Conservation (phyloP, 2,888 invertebrate species). For the Agonum fuliginosum region DNA sequence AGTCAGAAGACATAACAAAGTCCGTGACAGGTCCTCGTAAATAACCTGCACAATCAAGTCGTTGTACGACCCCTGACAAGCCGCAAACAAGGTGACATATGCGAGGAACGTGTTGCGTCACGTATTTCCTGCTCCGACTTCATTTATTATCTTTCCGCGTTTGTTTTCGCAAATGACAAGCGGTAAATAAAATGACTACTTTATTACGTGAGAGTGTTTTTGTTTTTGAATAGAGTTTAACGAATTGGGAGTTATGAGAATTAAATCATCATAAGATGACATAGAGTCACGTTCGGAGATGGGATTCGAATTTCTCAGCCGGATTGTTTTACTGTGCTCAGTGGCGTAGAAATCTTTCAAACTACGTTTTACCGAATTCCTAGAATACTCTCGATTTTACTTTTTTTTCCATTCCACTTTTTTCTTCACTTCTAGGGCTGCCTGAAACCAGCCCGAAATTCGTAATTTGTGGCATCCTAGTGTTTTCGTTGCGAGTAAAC, state of each 20-base stretch:
- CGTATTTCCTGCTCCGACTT: not conserved
- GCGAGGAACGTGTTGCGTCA: constrained; percentile 27
- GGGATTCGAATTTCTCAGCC: not conserved
- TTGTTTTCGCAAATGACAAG: constrained; percentile 33
- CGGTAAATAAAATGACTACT: constrained; percentile 22
- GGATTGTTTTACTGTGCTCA: too few relatives aligned
- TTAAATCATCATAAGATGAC: not conserved
- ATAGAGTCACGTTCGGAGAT: not conserved
- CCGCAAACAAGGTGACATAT: constrained; percentile 38
- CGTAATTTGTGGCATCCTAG: too few relatives aligned
- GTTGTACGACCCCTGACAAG: constrained; percentile 6
- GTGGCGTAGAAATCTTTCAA: too few relatives aligned
- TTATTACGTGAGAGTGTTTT: constrained; percentile 29
- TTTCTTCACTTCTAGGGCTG: too few relatives aligned
- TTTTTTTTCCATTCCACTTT: too few relatives aligned
- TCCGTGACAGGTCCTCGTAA: constrained; percentile 14
- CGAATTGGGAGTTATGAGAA: not conserved
- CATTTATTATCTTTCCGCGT: constrained; percentile 16
- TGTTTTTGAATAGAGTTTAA: constrained; percentile 12
- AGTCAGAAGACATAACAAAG: constrained; percentile 45
- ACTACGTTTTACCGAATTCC: too few relatives aligned
- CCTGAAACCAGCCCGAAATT: too few relatives aligned
- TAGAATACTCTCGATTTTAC: too few relatives aligned
- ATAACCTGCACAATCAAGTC: constrained; percentile 19
- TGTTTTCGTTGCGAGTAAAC: too few relatives aligned